Evolutionary conservation across 2,113 vertebrate species (phyloP).

Genomic region (Prietella phreatophila): DNA sequence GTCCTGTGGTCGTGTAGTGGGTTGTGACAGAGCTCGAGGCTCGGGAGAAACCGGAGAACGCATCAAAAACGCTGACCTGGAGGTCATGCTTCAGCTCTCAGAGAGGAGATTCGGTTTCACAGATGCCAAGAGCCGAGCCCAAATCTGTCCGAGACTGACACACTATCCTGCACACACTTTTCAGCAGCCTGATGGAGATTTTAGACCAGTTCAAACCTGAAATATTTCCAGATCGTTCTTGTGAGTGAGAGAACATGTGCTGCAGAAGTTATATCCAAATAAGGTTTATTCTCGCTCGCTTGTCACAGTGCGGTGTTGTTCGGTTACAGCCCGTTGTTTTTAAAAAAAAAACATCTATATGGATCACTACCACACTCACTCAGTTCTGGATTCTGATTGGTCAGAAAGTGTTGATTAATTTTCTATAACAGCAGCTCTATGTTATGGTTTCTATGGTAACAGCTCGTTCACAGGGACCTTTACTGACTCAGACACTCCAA

Average conservation of each 20-base stretch:
- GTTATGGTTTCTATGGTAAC: not conserved
- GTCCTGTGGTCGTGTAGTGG: conserved; percentile 51
- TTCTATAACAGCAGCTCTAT: not conserved
- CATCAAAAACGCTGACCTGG: conserved; percentile 43
- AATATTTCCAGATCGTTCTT: not conserved
- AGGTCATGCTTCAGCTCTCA: conserved; percentile 47
- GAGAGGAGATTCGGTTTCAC: conserved; percentile 41
- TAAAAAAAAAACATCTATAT: not conserved
- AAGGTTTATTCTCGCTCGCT: not conserved
- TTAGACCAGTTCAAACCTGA: conserved; percentile 5
- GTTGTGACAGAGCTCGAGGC: conserved; percentile 38
- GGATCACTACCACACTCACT: not conserved
- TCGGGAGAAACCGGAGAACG: conserved; percentile 43
- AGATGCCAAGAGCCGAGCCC: not conserved
- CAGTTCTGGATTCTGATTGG: not conserved
- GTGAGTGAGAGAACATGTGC: not conserved
- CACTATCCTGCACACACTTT: conserved; percentile 24
- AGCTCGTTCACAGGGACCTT: not conserved
- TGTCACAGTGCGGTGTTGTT: not conserved
- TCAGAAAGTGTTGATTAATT: not conserved
- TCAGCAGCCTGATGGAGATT: not conserved
- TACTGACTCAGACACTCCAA: not conserved
- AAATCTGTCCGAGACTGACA: conserved; percentile 28
- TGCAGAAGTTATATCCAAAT: not conserved
- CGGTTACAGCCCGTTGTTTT: not conserved